Evolutionary conservation across 2,113 vertebrate species (phyloP), one percentile per base, ranked within the genome.

Genomic region (Chiloscyllium plagiosum): DNA sequence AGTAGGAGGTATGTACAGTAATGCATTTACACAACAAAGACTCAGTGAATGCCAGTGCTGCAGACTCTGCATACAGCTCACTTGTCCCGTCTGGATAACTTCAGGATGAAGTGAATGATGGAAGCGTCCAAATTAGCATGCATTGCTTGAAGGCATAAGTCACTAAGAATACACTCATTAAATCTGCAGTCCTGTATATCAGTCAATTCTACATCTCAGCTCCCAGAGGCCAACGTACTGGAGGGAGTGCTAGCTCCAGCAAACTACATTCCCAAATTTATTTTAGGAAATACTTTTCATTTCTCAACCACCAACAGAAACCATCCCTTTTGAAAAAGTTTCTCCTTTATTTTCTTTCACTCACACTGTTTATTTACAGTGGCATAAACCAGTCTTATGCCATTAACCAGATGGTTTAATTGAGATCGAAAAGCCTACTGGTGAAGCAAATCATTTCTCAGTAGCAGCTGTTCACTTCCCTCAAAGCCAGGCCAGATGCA

Each of bases 11-110:
- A 96, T 96, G 97, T 97, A 97, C 97, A 97, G 96, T 97, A 97
- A 98, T 97, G 96, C 96, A 96, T 96, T 96, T 95, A 92, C 37
- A 96, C 96, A 97, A 97, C 97, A 98, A 97, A 97, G 97, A 97
- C 97, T 97, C 97, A 95, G 0, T 97, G 96, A 97, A 97, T 97
- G 97, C 97, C 97, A 97, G 96, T 86, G 96, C 96, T 96, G 96
- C 96, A 96, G 96, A 96, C 96, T 97, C 96, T 95, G 96, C 89
- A 89, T 86, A 29, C 92, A 97, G 96, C 80, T 97, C 96, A 96
- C 96, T 97, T 96, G 97, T 97, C 97, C 98, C 97, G 97, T 97
- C 96, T 97, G 0, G 83, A 96, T 97, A 97, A 97, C 96, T 96
- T 97, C 97, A 96, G 95, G 97, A 97, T 96, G 97, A 97, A 96